Evolutionary conservation across 2,113 vertebrate species (phyloP).

Genomic region (Corythaixoides concolor): DNA sequence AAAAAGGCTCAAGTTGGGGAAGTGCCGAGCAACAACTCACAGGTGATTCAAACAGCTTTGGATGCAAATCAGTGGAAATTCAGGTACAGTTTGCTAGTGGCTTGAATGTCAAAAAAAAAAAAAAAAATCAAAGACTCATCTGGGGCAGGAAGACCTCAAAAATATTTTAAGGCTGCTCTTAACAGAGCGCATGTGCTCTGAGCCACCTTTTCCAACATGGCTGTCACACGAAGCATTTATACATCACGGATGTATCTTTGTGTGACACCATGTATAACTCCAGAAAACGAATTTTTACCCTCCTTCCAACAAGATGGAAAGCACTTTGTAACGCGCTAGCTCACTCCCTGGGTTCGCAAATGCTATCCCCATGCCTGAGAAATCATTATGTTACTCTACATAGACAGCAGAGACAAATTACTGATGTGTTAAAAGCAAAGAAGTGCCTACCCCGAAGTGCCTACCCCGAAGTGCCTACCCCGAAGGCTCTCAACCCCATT

Average conservation of each 20-base stretch:
- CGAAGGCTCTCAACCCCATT: neutral
- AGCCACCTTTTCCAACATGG: neutral
- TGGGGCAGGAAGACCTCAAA: neutral
- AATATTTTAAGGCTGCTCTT: neutral
- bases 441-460: neutral
- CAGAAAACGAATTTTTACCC: neutral
- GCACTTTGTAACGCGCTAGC: neutral
- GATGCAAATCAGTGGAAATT: neutral
- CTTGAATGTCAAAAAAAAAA: neutral
- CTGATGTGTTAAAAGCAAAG: neutral
- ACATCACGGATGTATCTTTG: neutral
- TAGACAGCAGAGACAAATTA: neutral
- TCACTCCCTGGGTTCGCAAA: neutral
- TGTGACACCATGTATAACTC: neutral
- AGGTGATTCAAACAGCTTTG: neutral
- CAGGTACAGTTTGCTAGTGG: neutral
- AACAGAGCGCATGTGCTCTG: neutral
- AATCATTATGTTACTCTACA: neutral
- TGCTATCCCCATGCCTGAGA: neutral
- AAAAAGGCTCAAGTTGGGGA: neutral
- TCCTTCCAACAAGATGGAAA: neutral
- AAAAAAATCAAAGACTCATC: neutral
- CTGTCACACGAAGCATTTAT: neutral
- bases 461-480: neutral
- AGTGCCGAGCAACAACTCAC: neutral